Evolutionary conservation across 1,140 invertebrate genomes (phyloP).

Genomic region (Ceratina calcarata): DNA sequence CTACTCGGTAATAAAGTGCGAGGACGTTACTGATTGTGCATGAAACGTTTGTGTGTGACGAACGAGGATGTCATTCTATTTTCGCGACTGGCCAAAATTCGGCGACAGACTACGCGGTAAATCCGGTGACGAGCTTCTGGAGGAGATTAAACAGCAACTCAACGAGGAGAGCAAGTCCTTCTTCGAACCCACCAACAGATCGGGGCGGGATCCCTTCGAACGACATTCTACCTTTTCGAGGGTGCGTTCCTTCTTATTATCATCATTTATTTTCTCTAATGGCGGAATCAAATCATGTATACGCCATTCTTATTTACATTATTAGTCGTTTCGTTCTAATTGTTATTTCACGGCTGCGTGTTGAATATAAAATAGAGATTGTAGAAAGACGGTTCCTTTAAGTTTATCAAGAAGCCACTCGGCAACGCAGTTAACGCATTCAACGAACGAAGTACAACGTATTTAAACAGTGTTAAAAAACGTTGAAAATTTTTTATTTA

Average conservation of each 20-base stretch:
- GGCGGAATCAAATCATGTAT: not conserved
- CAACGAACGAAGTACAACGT: no score
- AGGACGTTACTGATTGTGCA: not conserved
- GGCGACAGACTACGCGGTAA: slow-evolving; percentile 75
- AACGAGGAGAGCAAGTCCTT: slow-evolving; percentile 75
- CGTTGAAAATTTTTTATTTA: slow-evolving; percentile 64
- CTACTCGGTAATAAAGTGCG: not conserved
- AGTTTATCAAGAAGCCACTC: no score
- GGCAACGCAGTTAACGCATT: no score
- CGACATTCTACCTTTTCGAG: slow-evolving; percentile 71
- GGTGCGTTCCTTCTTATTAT: slow-evolving; percentile 61
- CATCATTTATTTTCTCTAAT: no score
- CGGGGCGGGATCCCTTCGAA: slow-evolving; percentile 70
- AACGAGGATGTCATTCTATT: slow-evolving; percentile 74
- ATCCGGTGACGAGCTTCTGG: slow-evolving; percentile 75
- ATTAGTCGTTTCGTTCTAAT: no score
- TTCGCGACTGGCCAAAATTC: slow-evolving; percentile 77
- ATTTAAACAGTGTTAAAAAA: slow-evolving; percentile 2
- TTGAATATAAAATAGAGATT: no score
- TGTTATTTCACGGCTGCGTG: no score
- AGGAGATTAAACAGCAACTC: slow-evolving; percentile 77
- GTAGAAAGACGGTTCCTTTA: no score
- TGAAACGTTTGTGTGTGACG: slow-evolving; percentile 17
- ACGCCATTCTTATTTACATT: no score
- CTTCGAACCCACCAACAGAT: slow-evolving; percentile 67